Percentiles rank a stretch among this genome's conserved stretches.
phyloP scores from a whole-genome alignment of 2,888 invertebrate genomes.

The Trisateles emortualis region DNA sequence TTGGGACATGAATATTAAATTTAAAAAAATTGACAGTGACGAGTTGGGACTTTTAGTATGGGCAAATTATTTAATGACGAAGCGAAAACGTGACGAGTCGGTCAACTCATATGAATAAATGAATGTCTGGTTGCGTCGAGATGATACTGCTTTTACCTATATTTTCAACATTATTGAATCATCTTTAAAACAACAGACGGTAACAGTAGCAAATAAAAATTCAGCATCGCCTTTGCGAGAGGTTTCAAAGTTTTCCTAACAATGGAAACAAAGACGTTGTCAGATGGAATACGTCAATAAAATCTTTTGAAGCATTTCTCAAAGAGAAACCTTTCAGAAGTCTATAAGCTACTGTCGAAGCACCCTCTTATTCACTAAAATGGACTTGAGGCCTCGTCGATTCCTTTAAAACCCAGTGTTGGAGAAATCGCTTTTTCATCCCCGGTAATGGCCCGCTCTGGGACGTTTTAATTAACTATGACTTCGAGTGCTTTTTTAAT shows the following conservation, averaged over 20 bases:
- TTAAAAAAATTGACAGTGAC: no score
- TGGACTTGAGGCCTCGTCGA: slow-evolving; percentile 65
- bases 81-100: no score
- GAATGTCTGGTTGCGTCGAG: no score
- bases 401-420: slow-evolving; percentile 78
- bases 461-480: slow-evolving; percentile 83
- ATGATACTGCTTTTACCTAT: slow-evolving; percentile 2
- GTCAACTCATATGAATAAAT: no score
- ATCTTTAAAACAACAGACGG: slow-evolving; percentile 22
- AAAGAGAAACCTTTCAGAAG: slow-evolving; percentile 69
- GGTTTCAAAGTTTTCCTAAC: slow-evolving; percentile 42
- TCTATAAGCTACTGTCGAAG: slow-evolving; percentile 66
- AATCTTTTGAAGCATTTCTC: slow-evolving; percentile 65
- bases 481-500: slow-evolving; percentile 72
- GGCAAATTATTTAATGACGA: no score
- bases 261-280: slow-evolving; percentile 50
- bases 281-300: slow-evolving; percentile 61
- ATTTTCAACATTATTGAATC: slow-evolving; percentile 22
- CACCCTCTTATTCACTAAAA: slow-evolving; percentile 66
- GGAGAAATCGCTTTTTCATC: slow-evolving; percentile 85
- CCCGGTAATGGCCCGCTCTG: slow-evolving; percentile 78
- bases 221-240: slow-evolving; percentile 25
- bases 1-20: no score
- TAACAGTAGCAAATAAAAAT: slow-evolving; percentile 23
- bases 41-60: no score